Evolutionary conservation across 2,888 invertebrate genomes (phyloP).

Genomic region (Trissolcus brochymenae): DNA sequence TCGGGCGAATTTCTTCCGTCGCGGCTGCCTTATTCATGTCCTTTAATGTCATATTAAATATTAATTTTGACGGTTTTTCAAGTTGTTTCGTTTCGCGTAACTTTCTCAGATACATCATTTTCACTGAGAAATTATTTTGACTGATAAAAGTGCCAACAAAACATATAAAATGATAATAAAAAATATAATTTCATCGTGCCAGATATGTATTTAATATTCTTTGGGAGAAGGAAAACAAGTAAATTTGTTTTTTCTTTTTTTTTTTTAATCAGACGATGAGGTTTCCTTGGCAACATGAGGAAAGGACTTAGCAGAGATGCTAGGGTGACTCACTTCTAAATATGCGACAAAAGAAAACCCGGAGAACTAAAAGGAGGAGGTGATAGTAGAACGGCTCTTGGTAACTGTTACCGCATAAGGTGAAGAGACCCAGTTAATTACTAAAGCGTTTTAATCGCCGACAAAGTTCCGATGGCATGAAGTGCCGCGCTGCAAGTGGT

Average conservation of each 20-base stretch:
- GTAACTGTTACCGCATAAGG: slow-evolving; percentile 74
- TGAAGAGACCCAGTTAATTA: slow-evolving; percentile 76
- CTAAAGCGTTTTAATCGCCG: slow-evolving; percentile 77
- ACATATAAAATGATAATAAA: too few species aligned
- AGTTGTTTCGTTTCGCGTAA: slow-evolving; percentile 7
- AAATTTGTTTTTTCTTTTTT: too few species aligned
- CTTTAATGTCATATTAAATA: slow-evolving; percentile 32
- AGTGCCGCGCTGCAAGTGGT: slow-evolving; percentile 63
- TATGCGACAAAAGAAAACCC: slow-evolving; percentile 62
- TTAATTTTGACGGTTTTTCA: slow-evolving; percentile 22
- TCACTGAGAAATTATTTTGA: background rate
- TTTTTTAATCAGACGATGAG: slow-evolving; percentile 22
- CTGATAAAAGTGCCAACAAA: too few species aligned
- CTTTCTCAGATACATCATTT: background rate
- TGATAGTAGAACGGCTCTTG: slow-evolving; percentile 55
- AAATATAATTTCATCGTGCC: too few species aligned
- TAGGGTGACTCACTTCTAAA: slow-evolving; percentile 71
- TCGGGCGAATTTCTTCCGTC: slow-evolving; percentile 3
- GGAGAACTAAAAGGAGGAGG: slow-evolving; percentile 55
- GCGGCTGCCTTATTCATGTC: slow-evolving; percentile 12
- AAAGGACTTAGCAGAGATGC: slow-evolving; percentile 68
- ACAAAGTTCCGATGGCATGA: slow-evolving; percentile 73
- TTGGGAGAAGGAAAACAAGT: too few species aligned
- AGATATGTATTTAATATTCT: too few species aligned
- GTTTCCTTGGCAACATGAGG: slow-evolving; percentile 74